Evolutionary conservation across 2,888 invertebrate genomes (phyloP).

Genomic region (Sphaerolaimus hirsutus): DNA sequence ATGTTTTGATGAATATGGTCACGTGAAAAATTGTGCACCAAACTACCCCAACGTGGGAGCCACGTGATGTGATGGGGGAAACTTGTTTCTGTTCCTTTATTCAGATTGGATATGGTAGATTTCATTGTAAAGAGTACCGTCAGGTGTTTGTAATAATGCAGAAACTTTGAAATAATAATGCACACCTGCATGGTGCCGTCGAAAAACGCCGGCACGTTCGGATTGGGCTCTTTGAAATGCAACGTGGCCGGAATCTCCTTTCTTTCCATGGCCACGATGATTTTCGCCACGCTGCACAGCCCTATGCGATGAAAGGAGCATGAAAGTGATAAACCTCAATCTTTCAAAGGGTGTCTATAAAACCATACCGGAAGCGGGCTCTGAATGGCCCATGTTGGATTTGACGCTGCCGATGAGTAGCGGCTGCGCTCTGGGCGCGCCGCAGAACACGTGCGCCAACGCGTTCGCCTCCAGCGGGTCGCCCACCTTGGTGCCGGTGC

Average conservation of each 20-base stretch:
- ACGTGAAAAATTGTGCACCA: too few species aligned
- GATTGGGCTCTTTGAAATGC: slow-evolving; percentile 57
- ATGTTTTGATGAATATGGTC: too few species aligned
- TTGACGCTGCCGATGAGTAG: slow-evolving; percentile 79
- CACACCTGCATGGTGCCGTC: slow-evolving; percentile 60
- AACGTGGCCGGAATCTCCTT: slow-evolving; percentile 68
- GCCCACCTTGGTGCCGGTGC: slow-evolving; percentile 81
- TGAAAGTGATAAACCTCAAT: not conserved
- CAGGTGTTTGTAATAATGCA: not conserved
- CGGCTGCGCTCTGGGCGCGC: slow-evolving; percentile 46
- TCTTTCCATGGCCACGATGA: slow-evolving; percentile 64
- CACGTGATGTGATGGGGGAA: too few species aligned
- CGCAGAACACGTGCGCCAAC: slow-evolving; percentile 51
- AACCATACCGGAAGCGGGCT: slow-evolving; percentile 37
- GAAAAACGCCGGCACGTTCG: slow-evolving; percentile 54
- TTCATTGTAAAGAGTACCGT: slow-evolving; percentile 50
- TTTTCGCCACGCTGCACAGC: slow-evolving; percentile 4
- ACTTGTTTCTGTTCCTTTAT: too few species aligned
- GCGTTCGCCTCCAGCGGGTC: slow-evolving; percentile 68
- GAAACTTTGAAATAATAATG: not conserved
- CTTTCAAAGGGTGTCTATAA: not conserved
- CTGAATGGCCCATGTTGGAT: slow-evolving; percentile 89
- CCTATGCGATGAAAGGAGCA: not conserved
- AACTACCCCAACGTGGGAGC: too few species aligned
- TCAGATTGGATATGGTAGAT: too few species aligned